A percentile compares a stretch with the other conserved stretches of the same genome.
phyloP scores from a whole-genome alignment of 2,888 invertebrate species.

The Lypha dubia region DNA sequence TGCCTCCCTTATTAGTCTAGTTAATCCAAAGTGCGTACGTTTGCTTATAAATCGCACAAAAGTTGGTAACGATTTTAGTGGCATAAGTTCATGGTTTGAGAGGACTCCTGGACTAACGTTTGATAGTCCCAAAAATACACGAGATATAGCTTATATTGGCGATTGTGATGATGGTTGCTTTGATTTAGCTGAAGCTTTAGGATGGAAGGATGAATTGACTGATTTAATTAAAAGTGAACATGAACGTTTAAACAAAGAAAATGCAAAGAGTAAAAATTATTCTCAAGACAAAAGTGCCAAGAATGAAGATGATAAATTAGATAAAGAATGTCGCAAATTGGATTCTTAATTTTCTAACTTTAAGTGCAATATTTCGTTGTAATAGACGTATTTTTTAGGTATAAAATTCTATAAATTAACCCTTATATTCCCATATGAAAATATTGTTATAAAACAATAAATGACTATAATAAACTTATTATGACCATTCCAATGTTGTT shows the following conservation, averaged over 20 bases:
- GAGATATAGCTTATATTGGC: slow-evolving; percentile 92
- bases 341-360: slow-evolving; percentile 1
- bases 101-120: slow-evolving; percentile 86
- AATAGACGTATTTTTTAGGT: background rate
- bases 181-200: slow-evolving; percentile 89
- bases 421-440: background rate
- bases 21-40: slow-evolving; percentile 89
- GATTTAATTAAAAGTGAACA: slow-evolving; percentile 85
- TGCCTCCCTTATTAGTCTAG: slow-evolving; percentile 92
- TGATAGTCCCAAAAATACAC: slow-evolving; percentile 85
- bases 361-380: slow-evolving; percentile 58
- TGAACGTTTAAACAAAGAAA: slow-evolving; percentile 83
- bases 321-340: background rate
- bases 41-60: slow-evolving; percentile 94
- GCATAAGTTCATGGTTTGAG: slow-evolving; percentile 77
- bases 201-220: slow-evolving; percentile 89
- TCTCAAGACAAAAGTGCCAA: background rate
- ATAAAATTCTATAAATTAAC: no score
- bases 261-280: slow-evolving; percentile 13
- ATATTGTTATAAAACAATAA: no score
- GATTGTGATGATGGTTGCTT: slow-evolving; percentile 92
- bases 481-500: no score
- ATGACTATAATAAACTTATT: no score
- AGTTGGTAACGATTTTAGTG: slow-evolving; percentile 84
- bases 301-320: slow-evolving; percentile 6